A percentile compares a stretch with the other conserved stretches of the same genome.
phyloP scores from a whole-genome alignment of 2,888 invertebrate species.

The Masnerella sp. region DNA sequence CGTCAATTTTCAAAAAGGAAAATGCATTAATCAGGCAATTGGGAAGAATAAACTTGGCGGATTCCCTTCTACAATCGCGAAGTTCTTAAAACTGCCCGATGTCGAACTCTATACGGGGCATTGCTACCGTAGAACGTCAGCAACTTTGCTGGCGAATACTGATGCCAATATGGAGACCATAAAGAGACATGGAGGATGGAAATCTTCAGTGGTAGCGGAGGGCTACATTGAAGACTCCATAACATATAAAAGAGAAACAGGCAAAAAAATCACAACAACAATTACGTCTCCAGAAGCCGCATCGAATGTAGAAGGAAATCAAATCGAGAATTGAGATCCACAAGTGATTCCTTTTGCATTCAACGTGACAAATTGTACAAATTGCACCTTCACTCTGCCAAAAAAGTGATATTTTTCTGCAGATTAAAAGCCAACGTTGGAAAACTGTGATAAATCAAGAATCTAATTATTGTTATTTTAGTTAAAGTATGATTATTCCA shows the following conservation, averaged over 20 bases:
- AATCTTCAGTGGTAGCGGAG: constrained; percentile 8
- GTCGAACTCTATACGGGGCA: constrained; percentile 21
- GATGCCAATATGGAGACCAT: constrained; percentile 12
- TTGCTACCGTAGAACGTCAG: constrained; percentile 12
- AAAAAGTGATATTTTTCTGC: constrained; percentile 6
- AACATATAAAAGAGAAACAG: constrained; percentile 11
- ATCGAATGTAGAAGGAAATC: neutral
- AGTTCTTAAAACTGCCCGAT: constrained; percentile 13
- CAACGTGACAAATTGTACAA: constrained; percentile 9
- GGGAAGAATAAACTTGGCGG: constrained; percentile 29
- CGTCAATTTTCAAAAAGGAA: constrained; percentile 17
- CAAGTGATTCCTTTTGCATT: neutral
- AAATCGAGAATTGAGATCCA: neutral
- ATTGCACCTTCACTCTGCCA: constrained; percentile 12
- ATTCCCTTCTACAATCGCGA: constrained; percentile 16
- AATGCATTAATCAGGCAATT: constrained; percentile 21
- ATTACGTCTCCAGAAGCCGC: neutral
- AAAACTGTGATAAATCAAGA: neutral
- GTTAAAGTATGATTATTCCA: constrained; percentile 8
- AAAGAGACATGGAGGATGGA: constrained; percentile 16
- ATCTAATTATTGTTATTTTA: constrained; percentile 3
- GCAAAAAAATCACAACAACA: constrained; percentile 13
- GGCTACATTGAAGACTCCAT: constrained; percentile 17
- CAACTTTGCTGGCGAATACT: constrained; percentile 18
- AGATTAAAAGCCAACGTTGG: constrained; percentile 7